Percentiles rank a stretch among this genome's conserved stretches.
Conservation (phyloP, 2,888 invertebrate species). For the Urechis unicinctus region DNA sequence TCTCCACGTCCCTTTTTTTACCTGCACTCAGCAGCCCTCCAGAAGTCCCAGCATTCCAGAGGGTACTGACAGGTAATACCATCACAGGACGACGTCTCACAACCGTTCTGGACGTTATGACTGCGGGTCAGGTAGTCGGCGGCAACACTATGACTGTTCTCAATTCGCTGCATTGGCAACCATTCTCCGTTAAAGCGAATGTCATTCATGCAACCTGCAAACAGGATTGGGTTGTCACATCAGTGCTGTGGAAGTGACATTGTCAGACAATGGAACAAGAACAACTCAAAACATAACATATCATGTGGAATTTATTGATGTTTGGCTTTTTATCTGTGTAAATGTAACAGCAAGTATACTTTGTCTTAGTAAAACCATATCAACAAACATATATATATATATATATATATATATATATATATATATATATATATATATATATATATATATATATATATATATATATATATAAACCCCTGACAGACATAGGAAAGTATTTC, state of each 20-base stretch:
- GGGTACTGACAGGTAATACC: conserved; percentile 52
- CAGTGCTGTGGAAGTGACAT: too few relatives aligned
- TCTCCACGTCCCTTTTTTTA: too few relatives aligned
- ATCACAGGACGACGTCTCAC: conserved; percentile 16
- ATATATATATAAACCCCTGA: neutral
- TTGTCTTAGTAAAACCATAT: too few relatives aligned
- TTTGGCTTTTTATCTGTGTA: too few relatives aligned
- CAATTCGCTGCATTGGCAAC: conserved; percentile 63
- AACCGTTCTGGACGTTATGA: conserved; percentile 20
- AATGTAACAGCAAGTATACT: too few relatives aligned
- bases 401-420: conserved; percentile 5
- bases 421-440: conserved; percentile 5
- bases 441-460: neutral
- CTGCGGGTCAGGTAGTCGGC: conserved; percentile 16
- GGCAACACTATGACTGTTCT: conserved; percentile 46
- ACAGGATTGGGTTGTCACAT: too few relatives aligned
- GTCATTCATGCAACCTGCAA: conserved; percentile 63
- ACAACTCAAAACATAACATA: too few relatives aligned
- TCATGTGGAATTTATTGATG: too few relatives aligned
- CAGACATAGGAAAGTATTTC: neutral
- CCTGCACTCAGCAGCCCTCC: conserved; percentile 94
- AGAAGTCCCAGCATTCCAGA: conserved; percentile 90
- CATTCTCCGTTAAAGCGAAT: conserved; percentile 89
- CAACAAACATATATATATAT: conserved; percentile 3
- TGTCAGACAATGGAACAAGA: too few relatives aligned